These are phyloP conservation scores for Emesis furor DNA, from an alignment of 2,888 invertebrate genomes.

Conservation along the genomic window DNA sequence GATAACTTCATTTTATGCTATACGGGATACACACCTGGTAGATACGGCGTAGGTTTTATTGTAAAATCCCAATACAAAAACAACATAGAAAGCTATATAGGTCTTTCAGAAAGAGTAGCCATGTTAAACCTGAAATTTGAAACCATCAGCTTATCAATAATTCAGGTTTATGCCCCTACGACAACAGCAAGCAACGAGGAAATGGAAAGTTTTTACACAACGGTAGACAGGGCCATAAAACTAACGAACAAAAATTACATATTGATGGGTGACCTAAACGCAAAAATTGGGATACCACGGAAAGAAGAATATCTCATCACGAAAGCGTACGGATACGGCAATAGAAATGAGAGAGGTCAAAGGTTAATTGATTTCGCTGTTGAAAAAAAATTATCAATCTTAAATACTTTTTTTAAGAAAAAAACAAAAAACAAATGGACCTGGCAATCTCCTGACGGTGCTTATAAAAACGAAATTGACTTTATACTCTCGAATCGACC, in stretches of 20 bases:
- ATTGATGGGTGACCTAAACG: slow-evolving; percentile 52
- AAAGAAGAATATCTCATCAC: slow-evolving; percentile 54
- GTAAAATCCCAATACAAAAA: too few species aligned
- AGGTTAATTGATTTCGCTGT: slow-evolving; percentile 67
- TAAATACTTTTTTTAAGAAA: slow-evolving; percentile 40
- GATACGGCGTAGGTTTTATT: neutral
- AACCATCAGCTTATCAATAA: slow-evolving; percentile 1
- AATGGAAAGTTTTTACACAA: slow-evolving; percentile 56
- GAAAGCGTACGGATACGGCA: slow-evolving; percentile 64
- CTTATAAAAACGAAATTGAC: slow-evolving; percentile 48
- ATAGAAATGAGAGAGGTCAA: slow-evolving; percentile 69
- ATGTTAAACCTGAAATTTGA: neutral
- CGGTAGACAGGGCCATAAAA: slow-evolving; percentile 51
- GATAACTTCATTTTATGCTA: neutral
- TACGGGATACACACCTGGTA: neutral
- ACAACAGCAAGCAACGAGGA: slow-evolving; percentile 51
- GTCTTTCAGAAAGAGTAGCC: too few species aligned
- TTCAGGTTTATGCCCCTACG: slow-evolving; percentile 70
- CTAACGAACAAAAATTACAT: slow-evolving; percentile 52
- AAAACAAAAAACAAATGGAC: slow-evolving; percentile 63
- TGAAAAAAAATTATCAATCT: slow-evolving; percentile 63
- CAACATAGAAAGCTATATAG: too few species aligned
- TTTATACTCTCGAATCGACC: slow-evolving; percentile 42
- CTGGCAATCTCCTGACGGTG: slow-evolving; percentile 60
- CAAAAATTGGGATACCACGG: slow-evolving; percentile 30